These are phyloP conservation scores for Diachasmimorpha longicaudata DNA, from an alignment of 1,140 invertebrate species.

Conservation along the genomic window DNA sequence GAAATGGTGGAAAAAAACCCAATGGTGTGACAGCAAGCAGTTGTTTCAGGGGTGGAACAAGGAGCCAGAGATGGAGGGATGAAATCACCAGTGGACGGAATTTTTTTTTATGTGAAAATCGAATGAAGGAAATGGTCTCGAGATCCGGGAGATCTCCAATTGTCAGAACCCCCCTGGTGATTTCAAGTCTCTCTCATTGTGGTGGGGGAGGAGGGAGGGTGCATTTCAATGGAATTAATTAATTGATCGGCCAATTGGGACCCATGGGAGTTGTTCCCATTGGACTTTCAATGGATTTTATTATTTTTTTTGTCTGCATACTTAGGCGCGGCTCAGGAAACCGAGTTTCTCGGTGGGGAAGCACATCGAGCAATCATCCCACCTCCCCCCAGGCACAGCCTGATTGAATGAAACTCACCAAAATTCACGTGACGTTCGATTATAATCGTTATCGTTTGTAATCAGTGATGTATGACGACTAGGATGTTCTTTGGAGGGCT, in stretches of 20 bases:
- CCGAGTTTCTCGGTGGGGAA: background rate
- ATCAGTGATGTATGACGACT: background rate
- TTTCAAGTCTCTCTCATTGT: background rate
- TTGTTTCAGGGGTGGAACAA: too few species aligned
- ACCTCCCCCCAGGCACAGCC: background rate
- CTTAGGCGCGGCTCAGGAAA: slow-evolving; percentile 39
- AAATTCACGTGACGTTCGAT: slow-evolving; percentile 10
- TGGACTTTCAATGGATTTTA: too few species aligned
- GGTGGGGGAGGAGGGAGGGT: too few species aligned
- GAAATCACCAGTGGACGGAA: too few species aligned
- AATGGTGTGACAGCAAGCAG: background rate
- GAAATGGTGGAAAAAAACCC: background rate
- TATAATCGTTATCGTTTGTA: background rate
- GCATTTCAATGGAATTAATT: too few species aligned
- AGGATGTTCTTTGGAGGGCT: slow-evolving; percentile 11
- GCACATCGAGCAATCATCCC: background rate
- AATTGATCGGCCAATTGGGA: too few species aligned
- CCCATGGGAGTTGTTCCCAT: too few species aligned
- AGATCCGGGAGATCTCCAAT: too few species aligned
- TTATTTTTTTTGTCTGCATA: background rate
- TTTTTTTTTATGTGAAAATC: too few species aligned
- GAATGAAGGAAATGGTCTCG: too few species aligned
- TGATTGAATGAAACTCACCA: slow-evolving; percentile 16
- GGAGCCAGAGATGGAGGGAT: too few species aligned
- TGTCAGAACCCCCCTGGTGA: too few species aligned